Evolutionary conservation across 2,797 vertebrate genomes (phyloP), one percentile per base, ranked within the genome.

Genomic region (Rhinogobio ventralis): DNA sequence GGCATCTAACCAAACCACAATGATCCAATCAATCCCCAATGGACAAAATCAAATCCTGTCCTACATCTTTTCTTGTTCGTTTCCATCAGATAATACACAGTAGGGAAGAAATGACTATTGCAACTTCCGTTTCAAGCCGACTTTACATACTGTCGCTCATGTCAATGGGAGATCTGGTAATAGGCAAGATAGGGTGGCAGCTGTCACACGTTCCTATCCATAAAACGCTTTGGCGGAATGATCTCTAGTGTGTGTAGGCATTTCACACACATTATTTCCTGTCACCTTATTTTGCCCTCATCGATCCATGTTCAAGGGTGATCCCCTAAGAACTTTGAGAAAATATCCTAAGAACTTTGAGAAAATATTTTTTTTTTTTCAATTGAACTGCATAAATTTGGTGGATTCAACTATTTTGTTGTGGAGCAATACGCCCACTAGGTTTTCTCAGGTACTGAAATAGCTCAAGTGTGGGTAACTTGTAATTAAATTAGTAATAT

Each of bases 251-350:
- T 8, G 39, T 46, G 76, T 46, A 46, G 57, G 25, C 42, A 30
- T 45, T 11, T 66, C 17, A 66, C 60, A 13, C 19, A 11, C 17
- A 4, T 66, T 9, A 36, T 71, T 71, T 84, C 75, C 83, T 79
- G 66, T 71, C 19, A 33, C 14, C 3, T 60, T 66, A 71, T 25
- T 36, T 42, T 69, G 28, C 64, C 20, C 51, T 71, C 13, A 19
- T n/a, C 42, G 20, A 84, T 39, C 49, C 73, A 23, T 69, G 36
- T 71, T 49, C 9, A 68, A 57, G 83, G 75, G 66, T 72, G 49
- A 60, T 71, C 75, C 75, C 3, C 49, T 19, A 51, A 19, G 5
- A 51, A 51, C 39, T 42, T 42, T 4, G 1, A 39, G 39, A 39
- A 39, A 3, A 36, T 9, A 64, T 5, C 2, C 46, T 15, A 49